Percentiles rank a stretch among this genome's conserved stretches.
phyloP scores from a whole-genome alignment of 2,113 vertebrate species.

The Chrysemys picta region DNA sequence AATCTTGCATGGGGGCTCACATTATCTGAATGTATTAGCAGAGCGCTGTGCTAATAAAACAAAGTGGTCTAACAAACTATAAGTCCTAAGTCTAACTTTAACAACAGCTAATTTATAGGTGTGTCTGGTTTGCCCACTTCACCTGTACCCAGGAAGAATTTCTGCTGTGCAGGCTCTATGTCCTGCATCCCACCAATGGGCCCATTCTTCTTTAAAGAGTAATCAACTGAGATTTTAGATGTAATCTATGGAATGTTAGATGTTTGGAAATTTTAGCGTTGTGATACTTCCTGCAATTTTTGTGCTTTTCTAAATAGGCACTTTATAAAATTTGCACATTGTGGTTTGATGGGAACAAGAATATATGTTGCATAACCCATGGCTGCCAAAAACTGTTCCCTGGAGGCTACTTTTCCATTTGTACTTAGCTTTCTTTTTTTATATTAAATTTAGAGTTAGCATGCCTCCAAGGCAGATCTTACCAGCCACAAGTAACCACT shows the following conservation, averaged over 20 bases:
- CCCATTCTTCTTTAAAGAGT: neutral
- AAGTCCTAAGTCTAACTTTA: too few species aligned
- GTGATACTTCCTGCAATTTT: neutral
- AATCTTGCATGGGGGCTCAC: too few species aligned
- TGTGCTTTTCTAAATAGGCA: neutral
- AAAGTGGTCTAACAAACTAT: too few species aligned
- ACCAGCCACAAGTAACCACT: neutral
- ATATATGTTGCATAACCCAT: neutral
- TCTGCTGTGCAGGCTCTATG: neutral
- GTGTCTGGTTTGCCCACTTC: neutral
- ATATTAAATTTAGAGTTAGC: neutral
- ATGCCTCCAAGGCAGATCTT: neutral
- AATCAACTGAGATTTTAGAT: neutral
- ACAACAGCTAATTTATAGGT: neutral
- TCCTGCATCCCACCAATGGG: neutral
- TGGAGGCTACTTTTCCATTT: neutral
- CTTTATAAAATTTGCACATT: neutral
- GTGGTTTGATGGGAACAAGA: neutral
- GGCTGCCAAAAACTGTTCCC: neutral
- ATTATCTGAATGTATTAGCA: too few species aligned
- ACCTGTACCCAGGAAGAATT: neutral
- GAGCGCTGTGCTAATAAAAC: too few species aligned
- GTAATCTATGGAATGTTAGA: neutral
- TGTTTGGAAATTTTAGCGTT: too few species aligned
- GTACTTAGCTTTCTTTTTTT: neutral